Evolutionary conservation across 2,797 vertebrate genomes (phyloP), one percentile per base, ranked within the genome.

Genomic region (Limnodromus scolopaceus): DNA sequence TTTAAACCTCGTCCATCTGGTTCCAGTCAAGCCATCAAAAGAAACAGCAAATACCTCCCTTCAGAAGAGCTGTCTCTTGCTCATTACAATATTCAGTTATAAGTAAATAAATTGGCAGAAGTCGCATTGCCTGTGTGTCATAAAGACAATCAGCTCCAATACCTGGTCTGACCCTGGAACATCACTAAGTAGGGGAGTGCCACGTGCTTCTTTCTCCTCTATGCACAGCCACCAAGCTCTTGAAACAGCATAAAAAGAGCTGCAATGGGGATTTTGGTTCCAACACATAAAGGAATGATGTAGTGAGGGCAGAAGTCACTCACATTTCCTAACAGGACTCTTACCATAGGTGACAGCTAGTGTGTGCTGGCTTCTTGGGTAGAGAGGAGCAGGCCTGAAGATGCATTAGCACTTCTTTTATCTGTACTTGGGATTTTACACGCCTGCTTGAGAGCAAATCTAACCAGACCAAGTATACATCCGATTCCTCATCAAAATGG

Each of bases 1-100:
- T 95, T 80, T 81, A 83, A 84, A 74, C 39, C 43, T 36, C 78
- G 45, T 38, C 72, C 77, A 76, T 79, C 71, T 92, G 90, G 58
- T 87, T 82, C 96, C 72, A 64, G 45, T 84, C 68, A 93, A 58
- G 55, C 55, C 23, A 92, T 39, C 68, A 90, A 69, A 83, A 84
- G 57, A 51, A 91, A 57, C 28, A 72, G 58, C 45, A 65, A 84
- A 79, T 12, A 6, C 11, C 18, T 87, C 58, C 58, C 49, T 66
- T 84, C 66, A 65, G 51, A 72, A 87, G 23, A 72, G 63, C 65
- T 49, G 41, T 30, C 80, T 87, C 66, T 87, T 38, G 34, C 80
- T 87, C 19, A 69, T 48, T 61, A 43, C 30, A 72, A 18, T 22
- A 65, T 24, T 49, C 38, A 41, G 11, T 60, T 53, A 3, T 3